Conservation (phyloP, 2,113 vertebrate species). For the Todiramphus chloris region DNA sequence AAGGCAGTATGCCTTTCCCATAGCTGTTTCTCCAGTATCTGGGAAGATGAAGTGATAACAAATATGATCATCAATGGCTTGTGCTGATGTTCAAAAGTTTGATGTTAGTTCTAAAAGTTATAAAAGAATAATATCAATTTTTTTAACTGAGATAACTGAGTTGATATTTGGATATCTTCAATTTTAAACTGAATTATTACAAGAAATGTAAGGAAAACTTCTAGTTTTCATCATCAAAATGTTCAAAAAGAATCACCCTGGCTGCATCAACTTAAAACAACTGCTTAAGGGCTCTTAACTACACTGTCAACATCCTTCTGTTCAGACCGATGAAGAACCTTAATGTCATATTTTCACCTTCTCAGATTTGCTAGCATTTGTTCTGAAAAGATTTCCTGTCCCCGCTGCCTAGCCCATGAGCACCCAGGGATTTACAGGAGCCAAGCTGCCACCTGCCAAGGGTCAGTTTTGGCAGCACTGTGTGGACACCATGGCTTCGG, state of each 20-base stretch:
- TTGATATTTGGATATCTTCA: neutral
- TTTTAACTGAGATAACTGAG: neutral
- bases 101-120: neutral
- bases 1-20: neutral
- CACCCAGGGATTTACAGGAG: neutral
- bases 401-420: rapidly evolving
- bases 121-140: neutral
- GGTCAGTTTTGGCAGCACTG: neutral
- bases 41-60: neutral
- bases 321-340: neutral
- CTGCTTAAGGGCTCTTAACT: neutral
- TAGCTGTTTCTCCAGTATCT: neutral
- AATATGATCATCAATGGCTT: neutral
- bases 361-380: neutral
- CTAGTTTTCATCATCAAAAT: neutral
- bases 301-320: neutral
- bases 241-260: neutral
- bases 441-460: neutral
- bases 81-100: neutral
- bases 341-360: neutral
- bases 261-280: neutral
- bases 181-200: neutral
- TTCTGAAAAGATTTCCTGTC: neutral
- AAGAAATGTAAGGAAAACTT: neutral
- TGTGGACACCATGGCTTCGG: rapidly evolving